Evolutionary conservation across 37 sponge, comb jelly and placozoan genomes (phyloP), one percentile per base, ranked within the genome.

Genomic region (Chondrosia reniformis): DNA sequence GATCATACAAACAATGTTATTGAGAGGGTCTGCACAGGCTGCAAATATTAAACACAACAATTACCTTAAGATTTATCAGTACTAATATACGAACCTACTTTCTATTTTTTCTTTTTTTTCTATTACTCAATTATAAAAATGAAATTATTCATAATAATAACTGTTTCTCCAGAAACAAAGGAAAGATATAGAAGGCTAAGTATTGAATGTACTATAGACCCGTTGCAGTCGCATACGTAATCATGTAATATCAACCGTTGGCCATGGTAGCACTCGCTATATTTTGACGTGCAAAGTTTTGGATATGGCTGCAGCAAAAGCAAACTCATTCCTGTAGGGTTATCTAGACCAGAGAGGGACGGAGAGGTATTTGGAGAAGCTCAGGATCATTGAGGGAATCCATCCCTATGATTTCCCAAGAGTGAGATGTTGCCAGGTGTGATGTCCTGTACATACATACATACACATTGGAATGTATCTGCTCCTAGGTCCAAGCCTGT

Each of bases 401-500:
- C 12, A 49, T 49, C 54, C 54, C 54, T 49, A 49, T 49, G 54
- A 49, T 19, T 49, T 49, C 54, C 54, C 15, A 49, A 49, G 54
- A 49, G 54, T 17, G 54, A 49, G 54, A 19, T 12, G 54, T 19
- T 49, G 15, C 54, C 12, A 12, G 54, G 17, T 49, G 54, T 49
- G 15, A 49, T 49, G 54, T 12, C 54, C 54, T 19, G 54, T 12
- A 17, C 15, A 19, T 12, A 49, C 54, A 17, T 49, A 49, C 54
- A 49, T 49, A 49, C 54, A 49, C 54, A 17, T 62, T 9, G 28
- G 72, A 17, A 64, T 76, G 77, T 84, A 84, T 69, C 43, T 74
- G 33, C 44, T 80, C 56, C 43, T 76, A 19, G 55, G 46, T 45
- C 77, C 80, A 41, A 88, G 84, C 65, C 85, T 85, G 41, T 88